Percentiles rank a stretch among this genome's conserved stretches.
These are phyloP conservation scores for Neria commutata DNA, from an alignment of 2,888 invertebrate species.

Conservation along the genomic window DNA sequence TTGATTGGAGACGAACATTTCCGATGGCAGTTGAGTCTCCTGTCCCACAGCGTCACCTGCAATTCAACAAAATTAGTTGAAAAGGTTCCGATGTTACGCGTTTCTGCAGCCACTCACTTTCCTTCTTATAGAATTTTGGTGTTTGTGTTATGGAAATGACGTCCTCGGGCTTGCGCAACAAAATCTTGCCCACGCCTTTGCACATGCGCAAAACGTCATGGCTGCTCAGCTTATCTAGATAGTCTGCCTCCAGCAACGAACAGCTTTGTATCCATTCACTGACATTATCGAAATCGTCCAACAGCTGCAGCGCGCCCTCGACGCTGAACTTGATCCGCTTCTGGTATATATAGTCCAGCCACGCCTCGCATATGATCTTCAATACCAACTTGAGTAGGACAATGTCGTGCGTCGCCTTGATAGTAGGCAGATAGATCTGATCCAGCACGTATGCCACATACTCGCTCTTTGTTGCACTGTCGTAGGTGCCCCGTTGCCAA, in stretches of 20 bases:
- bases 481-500: conserved; percentile 65
- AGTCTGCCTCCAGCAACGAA: conserved; percentile 64
- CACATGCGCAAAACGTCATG: conserved; percentile 70
- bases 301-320: conserved; percentile 77
- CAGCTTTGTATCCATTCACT: conserved; percentile 76
- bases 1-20: conserved; percentile 93
- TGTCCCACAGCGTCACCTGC: conserved; percentile 62
- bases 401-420: conserved; percentile 76
- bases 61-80: conserved; percentile 28
- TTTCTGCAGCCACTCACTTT: conserved; percentile 33
- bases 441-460: conserved; percentile 79
- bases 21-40: conserved; percentile 78
- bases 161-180: conserved; percentile 82
- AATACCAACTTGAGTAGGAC: conserved; percentile 78
- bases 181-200: conserved; percentile 82
- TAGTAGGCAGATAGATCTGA: conserved; percentile 77
- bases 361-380: conserved; percentile 83
- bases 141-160: conserved; percentile 75
- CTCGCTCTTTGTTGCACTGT: conserved; percentile 62
- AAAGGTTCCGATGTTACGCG: background rate
- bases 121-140: conserved; percentile 47
- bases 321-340: conserved; percentile 82
- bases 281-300: conserved; percentile 83
- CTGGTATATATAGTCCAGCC: conserved; percentile 85
- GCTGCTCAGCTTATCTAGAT: conserved; percentile 61